Evolutionary conservation across 2,797 vertebrate genomes (phyloP), one percentile per base, ranked within the genome.

Genomic region (Poeciliopsis paucimaculata): DNA sequence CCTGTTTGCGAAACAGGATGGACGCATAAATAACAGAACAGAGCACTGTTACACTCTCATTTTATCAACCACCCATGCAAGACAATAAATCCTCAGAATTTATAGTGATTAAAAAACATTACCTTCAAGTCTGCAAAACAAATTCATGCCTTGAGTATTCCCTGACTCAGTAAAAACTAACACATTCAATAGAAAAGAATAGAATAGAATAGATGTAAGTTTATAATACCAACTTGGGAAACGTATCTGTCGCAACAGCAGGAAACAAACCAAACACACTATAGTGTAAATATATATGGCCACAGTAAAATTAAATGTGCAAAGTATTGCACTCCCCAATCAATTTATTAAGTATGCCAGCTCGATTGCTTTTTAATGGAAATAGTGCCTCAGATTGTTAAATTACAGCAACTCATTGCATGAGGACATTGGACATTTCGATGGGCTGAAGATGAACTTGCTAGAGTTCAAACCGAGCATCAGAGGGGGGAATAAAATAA

Each of bases 1-100:
- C 96, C 98, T 96, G 78, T 88, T 92, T 76, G n/a, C 13, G 41
- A 49, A 82, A 73, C 49, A 4, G 5, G 12, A 28, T 7, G 82
- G 9, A 74, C 2, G 60, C 0, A 75, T 5, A 64, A 73, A 79
- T 73, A 66, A 72, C 4, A 23, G 18, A 77, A 36, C 72, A 81
- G 28, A 8, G 74, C 36, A n/a, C 1, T 5, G 41, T 28, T 71
- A 28, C 13, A 28, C 26, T 45, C 41, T 45, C 5, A 71, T 71
- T 45, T 45, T 71, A 71, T 71, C 41, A 71, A 45, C 41, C 23
- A 71, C 0, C 60, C 10, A 70, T 70, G 9, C 11, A 43, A 26
- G 36, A n/a, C 39, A 70, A 16, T 70, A 41, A 70, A 43, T 43
- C 36, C 36, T 68, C 41, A 41, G 1, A 68, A 41, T 70, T 26